Percentiles rank a stretch among this genome's conserved stretches.
Conservation (phyloP, 2,888 invertebrate genomes). For the Aphidius colemani region DNA sequence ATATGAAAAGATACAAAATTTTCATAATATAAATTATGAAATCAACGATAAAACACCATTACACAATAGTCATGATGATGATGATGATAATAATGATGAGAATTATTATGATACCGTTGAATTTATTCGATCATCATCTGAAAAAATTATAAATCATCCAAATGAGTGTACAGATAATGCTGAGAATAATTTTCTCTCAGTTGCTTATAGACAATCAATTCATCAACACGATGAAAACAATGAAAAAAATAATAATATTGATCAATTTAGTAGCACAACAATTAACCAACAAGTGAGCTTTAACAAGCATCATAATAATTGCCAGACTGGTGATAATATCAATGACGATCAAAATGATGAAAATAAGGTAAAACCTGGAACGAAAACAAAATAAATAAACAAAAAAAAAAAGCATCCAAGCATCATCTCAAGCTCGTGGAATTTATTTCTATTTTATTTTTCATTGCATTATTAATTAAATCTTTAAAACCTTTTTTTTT, state of each 20-base stretch:
- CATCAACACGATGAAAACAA: constrained; percentile 5
- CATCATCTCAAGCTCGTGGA: too few species aligned
- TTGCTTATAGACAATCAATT: constrained; percentile 14
- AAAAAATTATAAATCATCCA: background rate
- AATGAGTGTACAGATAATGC: constrained; percentile 19
- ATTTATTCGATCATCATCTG: too few species aligned
- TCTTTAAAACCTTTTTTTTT: too few species aligned
- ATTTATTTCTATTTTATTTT: too few species aligned
- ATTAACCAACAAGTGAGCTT: too few species aligned
- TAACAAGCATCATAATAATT: too few species aligned
- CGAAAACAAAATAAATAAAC: too few species aligned
- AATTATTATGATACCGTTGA: background rate
- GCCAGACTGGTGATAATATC: too few species aligned
- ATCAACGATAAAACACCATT: constrained; percentile 43
- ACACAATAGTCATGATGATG: constrained; percentile 5
- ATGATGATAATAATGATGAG: constrained; percentile 15
- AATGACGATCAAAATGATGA: too few species aligned
- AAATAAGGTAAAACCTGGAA: too few species aligned
- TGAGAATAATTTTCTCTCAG: constrained; percentile 22
- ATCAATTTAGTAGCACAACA: constrained; percentile 1
- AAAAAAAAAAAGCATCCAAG: too few species aligned
- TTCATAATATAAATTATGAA: constrained; percentile 34
- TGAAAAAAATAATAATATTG: constrained; percentile 3
- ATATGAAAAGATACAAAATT: constrained; percentile 31
- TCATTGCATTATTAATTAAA: too few species aligned